phyloP scores from a whole-genome alignment of 1,140 invertebrate genomes.

The Drosophila eugracilis region DNA sequence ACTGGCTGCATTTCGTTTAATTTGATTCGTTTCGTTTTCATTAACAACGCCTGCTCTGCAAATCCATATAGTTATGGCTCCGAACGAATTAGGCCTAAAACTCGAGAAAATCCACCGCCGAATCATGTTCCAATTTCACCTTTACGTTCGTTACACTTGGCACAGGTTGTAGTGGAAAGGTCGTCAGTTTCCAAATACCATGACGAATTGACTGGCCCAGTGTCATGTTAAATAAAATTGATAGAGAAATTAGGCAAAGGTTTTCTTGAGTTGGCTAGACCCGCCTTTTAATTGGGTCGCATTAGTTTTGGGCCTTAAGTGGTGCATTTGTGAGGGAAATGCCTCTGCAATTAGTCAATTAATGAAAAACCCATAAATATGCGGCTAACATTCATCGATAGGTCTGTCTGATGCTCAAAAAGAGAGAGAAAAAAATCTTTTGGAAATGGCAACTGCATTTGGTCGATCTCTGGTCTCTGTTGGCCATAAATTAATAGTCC shows the following conservation, averaged over 20 bases:
- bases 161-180: conserved; percentile 22
- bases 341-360: conserved; percentile 75
- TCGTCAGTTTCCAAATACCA: conserved; percentile 20
- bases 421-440: too few species aligned
- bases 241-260: conserved; percentile 79
- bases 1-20: conserved; percentile 66
- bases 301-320: conserved; percentile 73
- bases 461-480: conserved; percentile 24
- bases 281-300: conserved; percentile 64
- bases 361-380: conserved; percentile 78
- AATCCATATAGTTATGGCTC: conserved; percentile 76
- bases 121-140: conserved; percentile 44
- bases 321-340: conserved; percentile 45
- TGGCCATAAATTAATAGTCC: conserved; percentile 80
- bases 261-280: not conserved
- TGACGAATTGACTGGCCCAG: conserved; percentile 62
- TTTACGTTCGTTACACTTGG: conserved; percentile 66
- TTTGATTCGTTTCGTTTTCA: conserved; percentile 61
- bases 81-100: conserved; percentile 52
- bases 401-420: conserved; percentile 18
- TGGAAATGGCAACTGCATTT: conserved; percentile 65
- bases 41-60: conserved; percentile 54
- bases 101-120: conserved; percentile 29
- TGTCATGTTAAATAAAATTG: conserved; percentile 78
- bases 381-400: conserved; percentile 60